Evolutionary conservation across 2,888 invertebrate species (phyloP), one percentile per base, ranked within the genome.

Genomic region (Sicus ferrugineus): DNA sequence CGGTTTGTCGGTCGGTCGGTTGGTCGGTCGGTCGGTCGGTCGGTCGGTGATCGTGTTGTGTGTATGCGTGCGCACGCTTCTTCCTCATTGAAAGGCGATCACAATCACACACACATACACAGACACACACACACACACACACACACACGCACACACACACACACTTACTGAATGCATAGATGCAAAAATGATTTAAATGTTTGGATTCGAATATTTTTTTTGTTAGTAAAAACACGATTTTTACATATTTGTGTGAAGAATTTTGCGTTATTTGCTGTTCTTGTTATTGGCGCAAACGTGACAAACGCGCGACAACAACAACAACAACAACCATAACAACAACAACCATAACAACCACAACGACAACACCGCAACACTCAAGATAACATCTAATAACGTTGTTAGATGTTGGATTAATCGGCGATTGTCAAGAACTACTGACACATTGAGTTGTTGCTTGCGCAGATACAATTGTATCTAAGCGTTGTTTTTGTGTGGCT

Each of bases 51-150:
- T 14, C 11, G 11, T 19, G 11, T 21, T 46, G 30, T 48, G 64
- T 14, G 26, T 38, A 9, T 50, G 50, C 21, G n/a, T 62, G 67
- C 30, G 23, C 34, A 34, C 19, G 46, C 62, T 48, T 67, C 70
- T 70, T 70, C 70, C 70, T 70, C 59, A 59, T 67, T 64, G 31
- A 50, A 58, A 42, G 50, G 14, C 21, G 2, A 38, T 66, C 30
- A 28, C 34, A 11, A 65, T 65, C 16, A 6, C 65, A 34, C 26
- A 30, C 52, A 52, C 31, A 64, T 26, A n/a, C 19, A 21, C 54
- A 65, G 30, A 52, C 52, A 23, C 31, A 11, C 64, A 56, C 0
- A 42, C n/a, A 16, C 42, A n/a, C 16, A 6, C 65, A 34, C 26
- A 30, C 52, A 52, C 31, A 64, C 28, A n/a, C 19, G 19, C 54